These are phyloP conservation scores for Potamarius usumacintae DNA, from an alignment of 2,113 vertebrate genomes.

Conservation along the genomic window DNA sequence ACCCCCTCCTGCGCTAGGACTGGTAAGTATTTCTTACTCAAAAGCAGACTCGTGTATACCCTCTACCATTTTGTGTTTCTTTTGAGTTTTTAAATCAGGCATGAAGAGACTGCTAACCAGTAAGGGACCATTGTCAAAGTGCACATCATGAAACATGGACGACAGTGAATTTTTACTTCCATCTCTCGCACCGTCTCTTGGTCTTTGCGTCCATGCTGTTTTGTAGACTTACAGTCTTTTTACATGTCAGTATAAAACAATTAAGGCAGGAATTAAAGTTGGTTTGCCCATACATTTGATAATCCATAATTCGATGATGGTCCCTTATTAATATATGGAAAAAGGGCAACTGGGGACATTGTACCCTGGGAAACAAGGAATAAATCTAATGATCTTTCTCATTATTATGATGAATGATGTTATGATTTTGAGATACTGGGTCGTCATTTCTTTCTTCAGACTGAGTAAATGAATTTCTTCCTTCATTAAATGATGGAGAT, in stretches of 20 bases:
- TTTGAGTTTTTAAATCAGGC: neutral
- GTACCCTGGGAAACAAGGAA: neutral
- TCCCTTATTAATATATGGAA: neutral
- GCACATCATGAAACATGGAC: neutral
- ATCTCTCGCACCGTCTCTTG: neutral
- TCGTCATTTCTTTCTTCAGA: neutral
- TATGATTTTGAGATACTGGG: neutral
- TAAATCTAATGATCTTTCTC: neutral
- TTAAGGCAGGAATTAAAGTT: neutral
- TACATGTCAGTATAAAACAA: neutral
- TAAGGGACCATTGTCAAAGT: neutral
- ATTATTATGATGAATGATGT: neutral
- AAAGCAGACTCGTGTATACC: neutral
- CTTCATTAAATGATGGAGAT: neutral
- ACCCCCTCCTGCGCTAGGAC: neutral
- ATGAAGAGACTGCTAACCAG: neutral
- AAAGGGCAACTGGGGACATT: neutral
- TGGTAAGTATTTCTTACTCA: neutral
- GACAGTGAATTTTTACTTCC: neutral
- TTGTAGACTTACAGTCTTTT: neutral
- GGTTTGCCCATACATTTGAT: neutral
- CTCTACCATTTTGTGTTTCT: neutral
- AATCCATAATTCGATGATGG: neutral
- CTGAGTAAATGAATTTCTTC: neutral
- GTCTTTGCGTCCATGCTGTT: neutral